Percentiles rank a stretch among this genome's conserved stretches.
These are phyloP conservation scores for Sebastes oblongus DNA, from an alignment of 2,797 vertebrate species.

Conservation along the genomic window DNA sequence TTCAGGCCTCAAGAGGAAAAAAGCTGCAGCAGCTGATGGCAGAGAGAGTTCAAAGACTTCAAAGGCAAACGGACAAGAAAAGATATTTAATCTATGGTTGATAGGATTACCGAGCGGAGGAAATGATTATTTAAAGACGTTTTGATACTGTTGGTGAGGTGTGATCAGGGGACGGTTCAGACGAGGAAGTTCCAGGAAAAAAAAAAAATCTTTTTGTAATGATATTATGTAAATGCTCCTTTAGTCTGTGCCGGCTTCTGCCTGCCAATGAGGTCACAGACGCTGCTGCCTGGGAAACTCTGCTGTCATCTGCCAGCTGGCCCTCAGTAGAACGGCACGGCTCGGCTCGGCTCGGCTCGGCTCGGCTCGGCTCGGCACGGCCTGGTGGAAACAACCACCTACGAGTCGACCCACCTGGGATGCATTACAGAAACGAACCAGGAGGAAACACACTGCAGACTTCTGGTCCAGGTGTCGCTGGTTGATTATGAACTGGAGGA, in stretches of 20 bases:
- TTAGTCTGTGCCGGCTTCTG: constrained; percentile 60
- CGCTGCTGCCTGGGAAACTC: constrained; percentile 40
- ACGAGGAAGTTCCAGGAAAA: constrained; percentile 31
- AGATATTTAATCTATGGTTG: constrained; percentile 59
- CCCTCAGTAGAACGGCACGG: background rate
- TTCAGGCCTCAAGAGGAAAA: constrained; percentile 20
- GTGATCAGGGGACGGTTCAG: constrained; percentile 22
- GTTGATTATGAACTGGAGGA: background rate
- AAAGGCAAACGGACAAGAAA: constrained; percentile 51
- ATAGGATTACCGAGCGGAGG: constrained; percentile 55
- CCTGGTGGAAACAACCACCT: background rate
- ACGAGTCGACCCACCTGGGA: background rate
- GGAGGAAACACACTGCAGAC: background rate
- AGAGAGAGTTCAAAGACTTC: constrained; percentile 56
- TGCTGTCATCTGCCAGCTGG: constrained; percentile 36
- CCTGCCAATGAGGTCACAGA: constrained; percentile 60
- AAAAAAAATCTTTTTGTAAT: constrained; percentile 24
- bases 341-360: background rate
- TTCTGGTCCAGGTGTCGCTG: background rate
- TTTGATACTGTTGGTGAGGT: constrained; percentile 19
- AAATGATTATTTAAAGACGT: constrained; percentile 55
- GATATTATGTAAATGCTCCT: constrained; percentile 61
- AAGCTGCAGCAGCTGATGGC: constrained; percentile 43
- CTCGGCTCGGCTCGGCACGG: background rate
- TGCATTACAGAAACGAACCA: background rate